Evolutionary conservation across 2,797 vertebrate species (phyloP), one percentile per base, ranked within the genome.

Genomic region (Micromesistius poutassou): DNA sequence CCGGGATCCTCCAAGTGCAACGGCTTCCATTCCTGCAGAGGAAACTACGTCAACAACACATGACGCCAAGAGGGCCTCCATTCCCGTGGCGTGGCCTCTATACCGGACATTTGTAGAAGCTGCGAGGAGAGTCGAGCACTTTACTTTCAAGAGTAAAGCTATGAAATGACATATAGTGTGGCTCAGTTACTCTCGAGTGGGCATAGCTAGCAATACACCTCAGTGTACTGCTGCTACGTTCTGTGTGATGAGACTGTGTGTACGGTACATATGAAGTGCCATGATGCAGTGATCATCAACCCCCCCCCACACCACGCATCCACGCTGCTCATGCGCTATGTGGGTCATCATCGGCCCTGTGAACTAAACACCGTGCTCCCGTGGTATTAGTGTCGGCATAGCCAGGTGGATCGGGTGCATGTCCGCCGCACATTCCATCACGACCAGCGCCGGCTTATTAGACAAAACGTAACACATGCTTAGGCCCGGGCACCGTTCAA

Each of bases 11-110:
- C 79, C 76, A 77, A 76, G 70, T 86, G 80, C 22, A 81, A 74
- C 0, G 74, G 83, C 31, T 75, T 79, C 85, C 78, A 46, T 40
- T 91, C 93, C 94, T 95, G 90, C 75, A 89, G 74, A 89, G 66
- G 78, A 81, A 87, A 84, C 78, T 85, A 84, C 78, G 72, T 88
- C 55, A 87, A 87, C 77, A 80, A 87, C 76, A 80, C 73, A 35
- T 62, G 2, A 36, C 10, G 50, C 31, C 30, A 66, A 66, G 25
- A 35, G 40, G 25, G 6, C 36, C 10, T 28, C 25, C 62, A 28
- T 25, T 22, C 55, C 25, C 8, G 55, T 1, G 55, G 62, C 1
- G 6, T 28, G n/a, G 25, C 62, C 62, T 68, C 55, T 8, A 25
- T 62, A 62, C 25, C 9, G 55, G 55, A 62, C n/a, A n/a, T 22